Evolutionary conservation across 2,113 vertebrate species (phyloP).

Genomic region (Lethenteron reissneri): DNA sequence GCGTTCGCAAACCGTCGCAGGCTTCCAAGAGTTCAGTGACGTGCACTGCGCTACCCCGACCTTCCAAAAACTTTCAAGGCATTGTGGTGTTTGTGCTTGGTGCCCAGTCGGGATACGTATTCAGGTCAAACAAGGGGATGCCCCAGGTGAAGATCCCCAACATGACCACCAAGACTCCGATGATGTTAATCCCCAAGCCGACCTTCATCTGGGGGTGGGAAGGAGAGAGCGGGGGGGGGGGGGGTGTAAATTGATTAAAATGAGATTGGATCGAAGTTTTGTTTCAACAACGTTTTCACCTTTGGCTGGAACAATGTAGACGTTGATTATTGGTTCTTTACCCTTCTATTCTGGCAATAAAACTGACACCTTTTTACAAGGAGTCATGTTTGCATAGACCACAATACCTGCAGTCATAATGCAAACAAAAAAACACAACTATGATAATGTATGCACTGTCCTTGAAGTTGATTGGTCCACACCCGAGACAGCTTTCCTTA

Average conservation of each 20-base stretch:
- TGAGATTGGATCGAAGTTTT: not conserved
- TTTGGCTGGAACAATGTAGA: not conserved
- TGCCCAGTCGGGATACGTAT: slow-evolving; percentile 50
- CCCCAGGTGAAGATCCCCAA: slow-evolving; percentile 52
- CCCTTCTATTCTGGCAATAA: too few species aligned
- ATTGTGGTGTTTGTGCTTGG: slow-evolving; percentile 25
- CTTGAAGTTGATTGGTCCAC: too few species aligned
- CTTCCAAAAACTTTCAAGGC: slow-evolving; percentile 14
- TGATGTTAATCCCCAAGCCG: slow-evolving; percentile 54
- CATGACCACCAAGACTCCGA: slow-evolving; percentile 47
- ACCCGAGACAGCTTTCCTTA: too few species aligned
- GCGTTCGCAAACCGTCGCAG: too few species aligned
- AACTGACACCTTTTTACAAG: too few species aligned
- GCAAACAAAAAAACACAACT: too few species aligned
- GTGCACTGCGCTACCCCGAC: too few species aligned
- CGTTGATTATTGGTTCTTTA: not conserved
- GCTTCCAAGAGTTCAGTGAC: too few species aligned
- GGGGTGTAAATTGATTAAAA: not conserved
- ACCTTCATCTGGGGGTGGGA: slow-evolving; percentile 46
- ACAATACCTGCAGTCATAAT: too few species aligned
- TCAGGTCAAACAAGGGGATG: slow-evolving; percentile 38
- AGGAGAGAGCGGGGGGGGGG: slow-evolving; percentile 9
- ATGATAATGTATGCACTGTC: too few species aligned
- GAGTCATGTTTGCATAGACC: too few species aligned
- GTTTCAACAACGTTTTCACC: not conserved